A percentile compares a stretch with the other conserved stretches of the same genome.
Evolutionary conservation across 2,113 vertebrate genomes (phyloP).

Genomic region (Albula glossodonta): DNA sequence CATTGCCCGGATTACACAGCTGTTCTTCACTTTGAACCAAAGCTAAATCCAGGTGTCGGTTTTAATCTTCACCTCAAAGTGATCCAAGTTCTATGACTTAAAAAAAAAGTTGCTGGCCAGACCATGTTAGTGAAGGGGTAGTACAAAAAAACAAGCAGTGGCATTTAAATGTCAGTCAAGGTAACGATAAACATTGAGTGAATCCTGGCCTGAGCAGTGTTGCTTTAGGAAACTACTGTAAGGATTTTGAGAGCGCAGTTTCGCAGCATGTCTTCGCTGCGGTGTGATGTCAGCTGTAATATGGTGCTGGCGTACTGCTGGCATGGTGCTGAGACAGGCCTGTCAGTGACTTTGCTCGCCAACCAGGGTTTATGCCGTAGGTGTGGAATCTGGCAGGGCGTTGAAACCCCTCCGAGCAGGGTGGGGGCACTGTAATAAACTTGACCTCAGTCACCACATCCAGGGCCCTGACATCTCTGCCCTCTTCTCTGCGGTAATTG

Average conservation of each 20-base stretch:
- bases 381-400: background rate
- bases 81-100: background rate
- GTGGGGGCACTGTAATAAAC: too few species aligned
- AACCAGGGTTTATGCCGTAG: background rate
- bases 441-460: too few species aligned
- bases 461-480: too few species aligned
- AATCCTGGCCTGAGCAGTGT: too few species aligned
- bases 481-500: too few species aligned
- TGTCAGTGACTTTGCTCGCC: background rate
- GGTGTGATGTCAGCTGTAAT: background rate
- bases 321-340: background rate
- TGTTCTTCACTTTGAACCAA: too few species aligned
- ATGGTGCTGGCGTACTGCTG: background rate
- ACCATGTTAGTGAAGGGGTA: background rate
- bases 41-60: too few species aligned
- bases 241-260: background rate
- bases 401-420: background rate
- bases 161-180: background rate
- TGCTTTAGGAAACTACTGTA: background rate
- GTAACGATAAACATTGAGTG: background rate
- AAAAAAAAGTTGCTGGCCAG: background rate
- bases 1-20: too few species aligned
- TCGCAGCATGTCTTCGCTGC: too few species aligned
- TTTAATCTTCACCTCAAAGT: too few species aligned
- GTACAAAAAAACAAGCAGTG: constrained; percentile 7